Evolutionary conservation across 2,113 vertebrate genomes (phyloP), one percentile per base, ranked within the genome.

Genomic region (Semicossyphus pulcher): DNA sequence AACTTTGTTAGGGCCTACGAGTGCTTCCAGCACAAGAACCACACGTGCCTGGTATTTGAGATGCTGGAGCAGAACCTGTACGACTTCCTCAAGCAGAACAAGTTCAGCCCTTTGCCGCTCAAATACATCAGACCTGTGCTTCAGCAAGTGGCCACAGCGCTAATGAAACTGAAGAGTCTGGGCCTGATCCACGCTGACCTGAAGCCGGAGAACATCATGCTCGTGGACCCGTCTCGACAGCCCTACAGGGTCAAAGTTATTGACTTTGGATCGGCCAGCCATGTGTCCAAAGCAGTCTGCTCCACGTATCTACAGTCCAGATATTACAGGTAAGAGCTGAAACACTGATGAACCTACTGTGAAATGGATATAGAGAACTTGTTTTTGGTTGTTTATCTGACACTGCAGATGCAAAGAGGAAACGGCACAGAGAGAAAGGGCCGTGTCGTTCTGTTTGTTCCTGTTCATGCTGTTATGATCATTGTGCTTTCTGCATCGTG

Each of bases 21-120:
- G 92, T 99, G 98, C 92, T 99, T 99, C 93, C 98, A 99, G 95
- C 98, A 99, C 95, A 99, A 99, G 93, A 98, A 96, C 91, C 98
- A 99, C 92, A 99, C 97, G 6, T 99, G 98, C 93, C 94, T 99
- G 93, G 97, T 99, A 72, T 99, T 99, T 64, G 97, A 99, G 94
- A 99, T 99, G 97, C 92, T 99, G 91, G 97, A 99, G 91, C 98
- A 99, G 94, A 99, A 98, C 93, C 92, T 99, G 87, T 99, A 99
- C 87, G 98, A 99, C 94, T 99, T 98, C 90, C 94, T 99, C 77
- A 99, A 99, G 90, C 98, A 99, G 93, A 99, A 99, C 92, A 99
- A 99, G 94, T 99, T 99, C 89, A 99, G 97, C 88, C 98, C 98
- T 0, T 90, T 99, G 93, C 97, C 98, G 31, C 97, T 99, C 72